Percentiles rank a stretch among this genome's conserved stretches.
These are phyloP conservation scores for Hemichromis elongatus DNA, from an alignment of 2,113 vertebrate genomes.

Conservation along the genomic window DNA sequence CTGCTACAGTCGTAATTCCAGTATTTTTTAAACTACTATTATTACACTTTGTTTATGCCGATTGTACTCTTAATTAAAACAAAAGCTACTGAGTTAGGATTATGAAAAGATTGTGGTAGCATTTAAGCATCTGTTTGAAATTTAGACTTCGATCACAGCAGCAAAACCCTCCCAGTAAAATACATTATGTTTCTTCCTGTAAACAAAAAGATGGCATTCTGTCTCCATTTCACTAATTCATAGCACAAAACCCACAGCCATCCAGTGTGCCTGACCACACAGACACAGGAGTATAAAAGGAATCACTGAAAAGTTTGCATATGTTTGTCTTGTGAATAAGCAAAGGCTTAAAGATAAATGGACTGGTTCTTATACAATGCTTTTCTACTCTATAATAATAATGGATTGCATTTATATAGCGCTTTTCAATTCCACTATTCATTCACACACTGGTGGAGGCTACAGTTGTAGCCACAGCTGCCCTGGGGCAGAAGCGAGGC, in stretches of 20 bases:
- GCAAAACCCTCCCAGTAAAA: neutral
- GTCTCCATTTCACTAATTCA: neutral
- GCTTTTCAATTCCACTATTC: too few species aligned
- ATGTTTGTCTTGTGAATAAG: neutral
- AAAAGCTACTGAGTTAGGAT: neutral
- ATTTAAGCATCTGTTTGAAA: neutral
- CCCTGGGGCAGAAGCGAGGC: too few species aligned
- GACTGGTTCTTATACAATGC: too few species aligned
- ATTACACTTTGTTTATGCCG: neutral
- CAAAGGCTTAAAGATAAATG: too few species aligned
- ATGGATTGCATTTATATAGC: too few species aligned
- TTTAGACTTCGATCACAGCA: neutral
- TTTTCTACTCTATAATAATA: too few species aligned
- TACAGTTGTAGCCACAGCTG: too few species aligned
- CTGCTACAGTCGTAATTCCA: accelerated
- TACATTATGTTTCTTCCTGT: neutral
- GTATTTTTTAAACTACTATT: neutral
- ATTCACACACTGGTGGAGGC: too few species aligned
- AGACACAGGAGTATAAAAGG: neutral
- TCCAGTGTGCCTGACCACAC: neutral
- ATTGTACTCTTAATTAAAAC: neutral
- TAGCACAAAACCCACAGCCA: accelerated
- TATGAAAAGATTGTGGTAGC: accelerated
- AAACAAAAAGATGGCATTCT: neutral
- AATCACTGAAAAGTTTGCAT: accelerated